Percentiles rank a stretch among this genome's conserved stretches.
Evolutionary conservation across 2,113 vertebrate genomes (phyloP).

Genomic region (Calidris pugnax): DNA sequence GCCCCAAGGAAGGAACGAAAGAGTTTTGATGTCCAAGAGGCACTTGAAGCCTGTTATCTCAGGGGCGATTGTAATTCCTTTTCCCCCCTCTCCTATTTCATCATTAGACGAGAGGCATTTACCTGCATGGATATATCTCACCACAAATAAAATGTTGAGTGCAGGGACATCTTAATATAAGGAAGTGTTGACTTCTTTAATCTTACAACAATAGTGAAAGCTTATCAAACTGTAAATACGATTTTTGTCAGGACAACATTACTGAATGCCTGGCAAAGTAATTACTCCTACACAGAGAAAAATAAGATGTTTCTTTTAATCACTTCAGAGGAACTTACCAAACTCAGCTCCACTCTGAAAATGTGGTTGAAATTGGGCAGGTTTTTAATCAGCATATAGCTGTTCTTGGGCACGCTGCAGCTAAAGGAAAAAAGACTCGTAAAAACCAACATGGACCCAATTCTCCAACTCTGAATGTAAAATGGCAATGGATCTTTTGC

Average conservation of each 20-base stretch:
- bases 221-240: slow-evolving; percentile 1
- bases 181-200: not conserved
- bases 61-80: not conserved
- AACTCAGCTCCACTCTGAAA: not conserved
- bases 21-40: not conserved
- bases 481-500: not conserved
- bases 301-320: slow-evolving; percentile 41
- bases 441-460: not conserved
- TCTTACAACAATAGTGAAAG: slow-evolving; percentile 9
- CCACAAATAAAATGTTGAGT: not conserved
- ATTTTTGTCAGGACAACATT: slow-evolving; percentile 28
- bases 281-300: slow-evolving; percentile 32
- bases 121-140: not conserved
- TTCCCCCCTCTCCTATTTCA: not conserved
- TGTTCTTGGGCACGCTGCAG: not conserved
- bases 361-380: not conserved
- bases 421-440: not conserved
- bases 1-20: not conserved
- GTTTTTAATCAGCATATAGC: not conserved
- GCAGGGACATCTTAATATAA: not conserved
- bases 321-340: not conserved
- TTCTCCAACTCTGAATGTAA: not conserved
- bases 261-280: slow-evolving; percentile 52
- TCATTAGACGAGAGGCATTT: not conserved
- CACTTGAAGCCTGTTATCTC: not conserved